These are phyloP conservation scores for Willisornis vidua DNA, from an alignment of 2,113 vertebrate genomes.

Conservation along the genomic window DNA sequence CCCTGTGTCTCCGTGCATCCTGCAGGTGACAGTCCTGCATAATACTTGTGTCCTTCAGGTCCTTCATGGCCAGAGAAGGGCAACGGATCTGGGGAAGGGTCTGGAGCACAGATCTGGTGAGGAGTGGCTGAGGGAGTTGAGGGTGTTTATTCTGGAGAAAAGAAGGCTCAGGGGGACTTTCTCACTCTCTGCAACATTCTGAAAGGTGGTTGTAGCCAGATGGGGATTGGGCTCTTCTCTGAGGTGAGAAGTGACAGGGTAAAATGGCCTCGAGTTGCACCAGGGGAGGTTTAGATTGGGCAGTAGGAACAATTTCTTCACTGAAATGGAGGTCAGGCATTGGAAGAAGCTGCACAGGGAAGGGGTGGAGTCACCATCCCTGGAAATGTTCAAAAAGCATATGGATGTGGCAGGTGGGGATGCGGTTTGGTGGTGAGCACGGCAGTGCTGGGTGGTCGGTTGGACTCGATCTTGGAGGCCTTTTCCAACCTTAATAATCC, in stretches of 20 bases:
- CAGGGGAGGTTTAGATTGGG: accelerated
- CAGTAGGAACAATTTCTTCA: not conserved
- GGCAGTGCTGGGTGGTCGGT: not conserved
- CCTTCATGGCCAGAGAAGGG: not conserved
- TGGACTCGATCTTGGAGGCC: not conserved
- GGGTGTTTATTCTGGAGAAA: not conserved
- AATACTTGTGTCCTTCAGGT: not conserved
- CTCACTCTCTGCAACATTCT: not conserved
- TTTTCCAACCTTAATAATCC: not conserved
- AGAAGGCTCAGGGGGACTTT: not conserved
- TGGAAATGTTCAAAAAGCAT: not conserved
- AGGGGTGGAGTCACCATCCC: not conserved
- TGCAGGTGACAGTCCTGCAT: not conserved
- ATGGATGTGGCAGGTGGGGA: not conserved
- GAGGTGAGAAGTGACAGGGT: accelerated
- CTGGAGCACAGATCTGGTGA: not conserved
- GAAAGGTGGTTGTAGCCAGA: not conserved
- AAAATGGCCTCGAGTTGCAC: accelerated
- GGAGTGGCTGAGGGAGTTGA: accelerated
- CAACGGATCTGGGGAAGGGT: accelerated
- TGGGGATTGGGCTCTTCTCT: accelerated
- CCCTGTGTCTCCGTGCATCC: not conserved
- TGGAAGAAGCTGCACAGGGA: not conserved
- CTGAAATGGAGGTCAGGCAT: not conserved
- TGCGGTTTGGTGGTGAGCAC: not conserved